phyloP scores from a whole-genome alignment of 2,888 invertebrate species.

The Eledone cirrhosa region DNA sequence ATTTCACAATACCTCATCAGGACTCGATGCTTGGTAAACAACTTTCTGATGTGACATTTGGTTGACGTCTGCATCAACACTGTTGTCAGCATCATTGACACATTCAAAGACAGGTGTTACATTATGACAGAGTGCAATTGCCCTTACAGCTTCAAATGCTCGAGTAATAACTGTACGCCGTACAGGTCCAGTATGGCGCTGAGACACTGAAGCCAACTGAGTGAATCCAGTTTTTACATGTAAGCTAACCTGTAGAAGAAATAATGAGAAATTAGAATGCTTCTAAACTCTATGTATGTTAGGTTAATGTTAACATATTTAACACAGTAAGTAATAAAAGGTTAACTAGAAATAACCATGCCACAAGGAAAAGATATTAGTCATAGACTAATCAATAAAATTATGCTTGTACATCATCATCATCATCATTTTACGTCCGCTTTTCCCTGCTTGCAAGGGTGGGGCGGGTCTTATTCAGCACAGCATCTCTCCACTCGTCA shows the following conservation, averaged over 20 bases:
- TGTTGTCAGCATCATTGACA: slow-evolving; percentile 48
- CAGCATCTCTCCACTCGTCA: too few relatives aligned
- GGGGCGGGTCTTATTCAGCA: too few relatives aligned
- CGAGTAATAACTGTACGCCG: slow-evolving; percentile 78
- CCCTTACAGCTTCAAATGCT: slow-evolving; percentile 89
- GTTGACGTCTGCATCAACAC: slow-evolving; percentile 60
- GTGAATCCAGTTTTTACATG: slow-evolving; percentile 69
- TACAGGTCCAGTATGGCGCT: slow-evolving; percentile 65
- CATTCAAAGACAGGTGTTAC: slow-evolving; percentile 95
- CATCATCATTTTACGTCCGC: too few relatives aligned
- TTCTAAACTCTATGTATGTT: too few relatives aligned
- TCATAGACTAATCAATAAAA: too few relatives aligned
- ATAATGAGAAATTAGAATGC: too few relatives aligned
- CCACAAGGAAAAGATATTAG: too few relatives aligned
- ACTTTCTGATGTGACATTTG: slow-evolving; percentile 61
- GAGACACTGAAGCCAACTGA: slow-evolving; percentile 35
- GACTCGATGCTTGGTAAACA: slow-evolving; percentile 79
- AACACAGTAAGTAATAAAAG: too few relatives aligned
- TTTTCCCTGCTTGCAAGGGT: too few relatives aligned
- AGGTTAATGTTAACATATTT: too few relatives aligned
- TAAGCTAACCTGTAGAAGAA: slow-evolving; percentile 63
- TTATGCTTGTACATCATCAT: too few relatives aligned
- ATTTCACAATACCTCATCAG: slow-evolving; percentile 73
- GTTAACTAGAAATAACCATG: too few relatives aligned
- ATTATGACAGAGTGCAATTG: slow-evolving; percentile 96